A percentile compares a stretch with the other conserved stretches of the same genome.
phyloP scores from a whole-genome alignment of 2,888 invertebrate species.

The Alentia gelatinosa region DNA sequence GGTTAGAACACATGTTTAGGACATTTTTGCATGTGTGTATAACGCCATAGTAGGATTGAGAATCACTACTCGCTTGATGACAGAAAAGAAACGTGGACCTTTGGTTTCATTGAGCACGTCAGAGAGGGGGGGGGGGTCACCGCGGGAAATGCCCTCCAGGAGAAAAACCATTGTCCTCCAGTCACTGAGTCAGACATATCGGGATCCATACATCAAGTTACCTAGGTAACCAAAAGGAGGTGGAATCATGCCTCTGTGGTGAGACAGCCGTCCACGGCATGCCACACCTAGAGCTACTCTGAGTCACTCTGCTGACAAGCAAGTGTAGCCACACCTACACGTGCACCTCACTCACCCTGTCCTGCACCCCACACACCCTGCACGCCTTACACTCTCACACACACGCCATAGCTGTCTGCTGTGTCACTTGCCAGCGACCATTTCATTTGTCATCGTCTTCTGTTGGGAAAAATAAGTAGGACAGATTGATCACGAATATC shows the following conservation, averaged over 20 bases:
- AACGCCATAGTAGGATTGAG: too few species aligned
- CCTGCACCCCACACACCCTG: neutral
- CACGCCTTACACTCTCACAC: neutral
- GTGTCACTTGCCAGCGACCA: neutral
- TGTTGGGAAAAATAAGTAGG: neutral
- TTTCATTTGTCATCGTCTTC: constrained; percentile 14
- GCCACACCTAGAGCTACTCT: neutral
- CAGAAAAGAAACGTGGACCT: too few species aligned
- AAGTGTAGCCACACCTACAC: neutral
- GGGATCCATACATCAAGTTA: neutral
- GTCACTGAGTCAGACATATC: neutral
- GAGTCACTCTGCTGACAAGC: neutral
- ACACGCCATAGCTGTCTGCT: constrained; percentile 12
- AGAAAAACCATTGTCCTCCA: neutral
- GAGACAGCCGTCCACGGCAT: neutral
- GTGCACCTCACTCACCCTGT: neutral
- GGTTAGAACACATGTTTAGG: too few species aligned
- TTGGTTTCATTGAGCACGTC: too few species aligned
- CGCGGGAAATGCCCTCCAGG: too few species aligned
- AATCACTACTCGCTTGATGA: too few species aligned
- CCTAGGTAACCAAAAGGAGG: neutral
- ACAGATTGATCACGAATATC: neutral
- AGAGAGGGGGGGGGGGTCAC: too few species aligned
- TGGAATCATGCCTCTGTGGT: neutral
- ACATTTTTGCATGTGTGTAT: too few species aligned